These are phyloP conservation scores for Climacteris rufus DNA, from an alignment of 2,113 vertebrate genomes.

Conservation along the genomic window DNA sequence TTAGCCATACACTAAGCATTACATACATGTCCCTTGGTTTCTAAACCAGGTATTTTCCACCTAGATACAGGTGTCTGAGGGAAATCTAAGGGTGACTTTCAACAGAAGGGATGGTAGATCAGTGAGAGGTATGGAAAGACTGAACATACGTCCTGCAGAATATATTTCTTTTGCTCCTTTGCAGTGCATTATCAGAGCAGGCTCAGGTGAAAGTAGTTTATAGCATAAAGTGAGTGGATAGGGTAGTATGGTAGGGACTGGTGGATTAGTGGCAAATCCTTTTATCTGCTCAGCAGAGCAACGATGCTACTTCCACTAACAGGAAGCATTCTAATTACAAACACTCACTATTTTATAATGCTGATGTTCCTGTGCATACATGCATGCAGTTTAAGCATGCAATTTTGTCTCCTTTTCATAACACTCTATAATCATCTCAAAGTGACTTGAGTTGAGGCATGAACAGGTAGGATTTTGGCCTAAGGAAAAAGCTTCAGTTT, in stretches of 20 bases:
- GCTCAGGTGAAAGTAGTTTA: not conserved
- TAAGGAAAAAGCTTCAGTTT: not conserved
- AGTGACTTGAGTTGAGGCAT: not conserved
- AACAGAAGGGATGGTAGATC: not conserved
- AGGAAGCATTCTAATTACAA: not conserved
- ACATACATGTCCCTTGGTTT: rapidly evolving
- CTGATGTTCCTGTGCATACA: not conserved
- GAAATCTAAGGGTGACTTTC: not conserved
- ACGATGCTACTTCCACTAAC: not conserved
- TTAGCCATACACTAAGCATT: not conserved
- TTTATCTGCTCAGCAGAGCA: not conserved
- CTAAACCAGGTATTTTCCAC: not conserved
- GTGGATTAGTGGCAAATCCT: not conserved
- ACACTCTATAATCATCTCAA: not conserved
- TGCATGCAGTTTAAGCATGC: not conserved
- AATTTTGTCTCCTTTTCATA: not conserved
- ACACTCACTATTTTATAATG: not conserved
- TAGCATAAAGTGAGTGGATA: not conserved
- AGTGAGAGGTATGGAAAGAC: not conserved
- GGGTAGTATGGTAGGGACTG: not conserved
- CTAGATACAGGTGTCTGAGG: not conserved
- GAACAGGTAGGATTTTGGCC: not conserved
- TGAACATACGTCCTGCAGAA: not conserved
- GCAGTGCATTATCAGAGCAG: not conserved
- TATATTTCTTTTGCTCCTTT: not conserved